phyloP scores from a whole-genome alignment of 2,888 invertebrate genomes.

The Prosapia bicincta region DNA sequence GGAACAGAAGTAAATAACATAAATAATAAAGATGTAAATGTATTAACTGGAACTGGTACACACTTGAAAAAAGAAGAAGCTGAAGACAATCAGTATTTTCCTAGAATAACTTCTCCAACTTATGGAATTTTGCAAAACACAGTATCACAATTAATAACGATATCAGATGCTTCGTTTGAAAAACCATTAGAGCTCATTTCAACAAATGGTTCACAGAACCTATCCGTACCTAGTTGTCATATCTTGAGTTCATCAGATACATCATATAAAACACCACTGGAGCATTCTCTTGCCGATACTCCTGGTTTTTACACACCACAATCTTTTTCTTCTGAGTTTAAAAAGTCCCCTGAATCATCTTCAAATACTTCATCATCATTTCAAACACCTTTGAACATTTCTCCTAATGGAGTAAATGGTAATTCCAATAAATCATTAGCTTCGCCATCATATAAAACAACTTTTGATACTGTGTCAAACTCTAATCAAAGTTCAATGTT shows the following conservation, averaged over 20 bases:
- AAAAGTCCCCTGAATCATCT: constrained; percentile 29
- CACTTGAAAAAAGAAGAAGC: neutral
- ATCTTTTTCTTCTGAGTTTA: constrained; percentile 12
- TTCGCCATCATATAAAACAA: neutral
- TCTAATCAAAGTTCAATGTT: neutral
- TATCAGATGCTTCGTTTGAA: constrained; percentile 17
- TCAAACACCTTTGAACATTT: constrained; percentile 33
- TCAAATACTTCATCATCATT: constrained; percentile 35
- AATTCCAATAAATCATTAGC: constrained; percentile 10
- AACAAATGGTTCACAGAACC: neutral
- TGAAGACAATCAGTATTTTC: constrained; percentile 4
- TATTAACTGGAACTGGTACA: too few relatives aligned
- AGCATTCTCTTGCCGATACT: constrained; percentile 17
- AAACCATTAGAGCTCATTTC: neutral
- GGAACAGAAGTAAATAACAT: neutral
- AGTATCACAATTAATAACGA: constrained; percentile 24
- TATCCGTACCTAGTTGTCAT: constrained; percentile 17
- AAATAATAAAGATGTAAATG: neutral
- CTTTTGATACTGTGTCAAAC: neutral
- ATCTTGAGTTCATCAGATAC: constrained; percentile 15
- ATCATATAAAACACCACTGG: constrained; percentile 28
- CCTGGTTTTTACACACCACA: constrained; percentile 27
- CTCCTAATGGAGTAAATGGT: constrained; percentile 13
- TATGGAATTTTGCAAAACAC: constrained; percentile 28
- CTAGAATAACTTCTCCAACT: constrained; percentile 27